phyloP scores from a whole-genome alignment of 2,888 invertebrate species.

The Sclerodermus sp. region DNA sequence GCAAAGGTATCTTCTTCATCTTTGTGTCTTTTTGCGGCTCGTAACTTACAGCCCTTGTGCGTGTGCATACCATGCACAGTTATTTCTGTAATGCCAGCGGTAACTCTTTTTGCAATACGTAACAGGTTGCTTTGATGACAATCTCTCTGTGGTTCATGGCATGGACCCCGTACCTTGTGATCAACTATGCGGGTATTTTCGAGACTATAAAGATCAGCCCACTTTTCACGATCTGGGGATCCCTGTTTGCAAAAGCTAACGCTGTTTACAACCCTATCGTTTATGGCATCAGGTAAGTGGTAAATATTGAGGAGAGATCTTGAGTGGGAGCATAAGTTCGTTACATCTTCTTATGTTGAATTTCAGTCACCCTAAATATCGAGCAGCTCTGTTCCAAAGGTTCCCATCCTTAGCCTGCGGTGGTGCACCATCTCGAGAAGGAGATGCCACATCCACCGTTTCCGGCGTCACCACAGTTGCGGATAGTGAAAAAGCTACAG shows the following conservation, averaged over 20 bases:
- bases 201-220: conserved; percentile 74
- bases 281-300: conserved; percentile 80
- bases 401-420: conserved; percentile 77
- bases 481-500: conserved; percentile 69
- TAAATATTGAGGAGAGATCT: not conserved
- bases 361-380: conserved; percentile 76
- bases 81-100: no score
- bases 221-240: conserved; percentile 84
- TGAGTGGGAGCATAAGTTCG: not conserved
- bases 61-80: no score
- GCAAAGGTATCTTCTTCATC: conserved; percentile 81
- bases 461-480: conserved; percentile 70
- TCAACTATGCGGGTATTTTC: conserved; percentile 81
- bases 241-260: conserved; percentile 89
- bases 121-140: conserved; percentile 87
- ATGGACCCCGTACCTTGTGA: conserved; percentile 87
- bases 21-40: no score
- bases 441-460: conserved; percentile 66
- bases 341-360: no score
- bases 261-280: conserved; percentile 90
- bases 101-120: not conserved
- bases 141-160: conserved; percentile 90
- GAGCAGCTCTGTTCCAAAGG: conserved; percentile 73
- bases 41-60: no score
- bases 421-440: conserved; percentile 38